These are phyloP conservation scores for Lampropteryx suffumata DNA, from an alignment of 2,888 invertebrate species.

Conservation along the genomic window DNA sequence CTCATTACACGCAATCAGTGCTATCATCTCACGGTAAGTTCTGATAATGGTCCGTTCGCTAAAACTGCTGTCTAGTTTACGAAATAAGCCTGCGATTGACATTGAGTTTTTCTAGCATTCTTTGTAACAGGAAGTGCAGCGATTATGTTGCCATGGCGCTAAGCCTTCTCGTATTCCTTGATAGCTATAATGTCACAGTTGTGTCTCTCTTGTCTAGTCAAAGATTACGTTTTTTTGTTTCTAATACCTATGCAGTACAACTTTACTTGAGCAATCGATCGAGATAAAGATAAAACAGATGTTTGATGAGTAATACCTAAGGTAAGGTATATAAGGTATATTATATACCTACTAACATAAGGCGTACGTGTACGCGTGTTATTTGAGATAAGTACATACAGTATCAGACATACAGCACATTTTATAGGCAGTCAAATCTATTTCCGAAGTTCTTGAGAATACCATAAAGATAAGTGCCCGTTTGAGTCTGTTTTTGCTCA, in stretches of 20 bases:
- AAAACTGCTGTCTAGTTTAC: slow-evolving; percentile 19
- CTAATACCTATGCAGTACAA: too few relatives aligned
- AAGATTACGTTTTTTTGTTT: too few relatives aligned
- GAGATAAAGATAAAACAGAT: too few relatives aligned
- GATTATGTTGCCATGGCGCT: not conserved
- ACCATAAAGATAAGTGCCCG: slow-evolving; percentile 30
- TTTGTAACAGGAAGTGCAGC: not conserved
- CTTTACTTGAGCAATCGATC: too few relatives aligned
- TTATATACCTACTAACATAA: too few relatives aligned
- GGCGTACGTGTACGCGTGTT: not conserved
- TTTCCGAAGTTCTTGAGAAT: slow-evolving; percentile 26
- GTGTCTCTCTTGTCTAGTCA: too few relatives aligned
- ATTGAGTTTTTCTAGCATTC: not conserved
- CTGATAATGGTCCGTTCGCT: slow-evolving; percentile 31
- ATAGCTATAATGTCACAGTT: too few relatives aligned
- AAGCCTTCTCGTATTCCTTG: not conserved
- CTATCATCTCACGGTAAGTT: slow-evolving; percentile 50
- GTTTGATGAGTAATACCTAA: too few relatives aligned
- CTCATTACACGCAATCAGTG: slow-evolving; percentile 33
- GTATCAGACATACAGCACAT: slow-evolving; percentile 6
- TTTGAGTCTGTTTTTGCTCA: slow-evolving; percentile 19
- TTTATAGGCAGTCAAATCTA: slow-evolving; percentile 26
- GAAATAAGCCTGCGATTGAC: too few relatives aligned
- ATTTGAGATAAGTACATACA: too few relatives aligned
- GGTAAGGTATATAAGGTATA: too few relatives aligned